These are phyloP conservation scores for Spodoptera frugiperda DNA, from an alignment of 1,140 invertebrate genomes.

Conservation along the genomic window DNA sequence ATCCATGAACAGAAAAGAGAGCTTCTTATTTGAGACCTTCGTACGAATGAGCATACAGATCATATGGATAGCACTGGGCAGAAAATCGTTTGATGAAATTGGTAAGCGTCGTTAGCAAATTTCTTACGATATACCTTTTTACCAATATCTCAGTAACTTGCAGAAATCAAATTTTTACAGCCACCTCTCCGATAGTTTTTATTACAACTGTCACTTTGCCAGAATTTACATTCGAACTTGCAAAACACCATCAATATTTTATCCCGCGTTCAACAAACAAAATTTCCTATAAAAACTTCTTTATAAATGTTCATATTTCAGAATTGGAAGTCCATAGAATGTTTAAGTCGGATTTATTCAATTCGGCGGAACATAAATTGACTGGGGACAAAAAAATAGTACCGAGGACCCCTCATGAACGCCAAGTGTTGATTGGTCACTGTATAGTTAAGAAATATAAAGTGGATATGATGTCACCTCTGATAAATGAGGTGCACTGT, in stretches of 20 bases:
- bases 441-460: conserved; percentile 54
- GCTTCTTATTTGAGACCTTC: conserved; percentile 85
- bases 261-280: not conserved
- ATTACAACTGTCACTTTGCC: not conserved
- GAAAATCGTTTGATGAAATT: conserved; percentile 85
- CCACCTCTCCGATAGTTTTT: not conserved
- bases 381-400: conserved; percentile 46
- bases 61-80: conserved; percentile 87
- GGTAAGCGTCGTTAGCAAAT: conserved; percentile 59
- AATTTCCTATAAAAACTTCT: not conserved
- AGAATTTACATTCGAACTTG: conserved; percentile 14
- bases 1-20: conserved; percentile 85
- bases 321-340: conserved; percentile 87
- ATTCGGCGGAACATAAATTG: conserved; percentile 70
- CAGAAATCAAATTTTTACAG: conserved; percentile 1
- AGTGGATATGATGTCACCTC: conserved; percentile 57
- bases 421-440: conserved; percentile 56
- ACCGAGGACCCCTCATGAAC: conserved; percentile 53
- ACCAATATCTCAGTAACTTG: not conserved
- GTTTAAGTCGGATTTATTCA: conserved; percentile 86
- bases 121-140: not conserved
- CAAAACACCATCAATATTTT: not conserved
- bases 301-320: conserved; percentile 60
- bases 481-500: conserved; percentile 62
- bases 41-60: conserved; percentile 86